Percentiles rank a stretch among this genome's conserved stretches.
phyloP scores from a whole-genome alignment of 2,888 invertebrate genomes.

The Julus scandinavius region DNA sequence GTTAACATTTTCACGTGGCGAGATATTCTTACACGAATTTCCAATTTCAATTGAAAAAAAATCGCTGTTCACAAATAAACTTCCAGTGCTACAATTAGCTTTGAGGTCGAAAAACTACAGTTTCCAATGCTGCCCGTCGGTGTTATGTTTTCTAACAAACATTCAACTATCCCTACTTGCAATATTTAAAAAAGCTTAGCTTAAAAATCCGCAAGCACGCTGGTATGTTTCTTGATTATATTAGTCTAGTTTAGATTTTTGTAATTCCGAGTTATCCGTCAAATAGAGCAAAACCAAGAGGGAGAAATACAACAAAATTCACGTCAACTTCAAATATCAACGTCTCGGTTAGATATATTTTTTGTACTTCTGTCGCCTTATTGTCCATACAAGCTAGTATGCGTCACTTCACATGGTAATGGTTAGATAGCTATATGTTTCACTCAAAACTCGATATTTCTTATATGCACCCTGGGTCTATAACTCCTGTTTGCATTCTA shows the following conservation, averaged over 20 bases:
- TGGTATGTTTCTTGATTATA: too few relatives aligned
- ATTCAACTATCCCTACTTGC: too few relatives aligned
- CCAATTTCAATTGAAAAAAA: not conserved
- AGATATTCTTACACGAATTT: not conserved
- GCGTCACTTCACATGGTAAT: not conserved
- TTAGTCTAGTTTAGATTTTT: too few relatives aligned
- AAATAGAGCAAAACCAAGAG: not conserved
- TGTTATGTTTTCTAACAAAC: too few relatives aligned
- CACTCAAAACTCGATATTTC: not conserved
- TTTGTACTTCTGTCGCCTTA: not conserved
- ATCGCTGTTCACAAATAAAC: not conserved
- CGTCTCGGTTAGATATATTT: not conserved
- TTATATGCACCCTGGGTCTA: not conserved
- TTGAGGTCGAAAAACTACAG: not conserved
- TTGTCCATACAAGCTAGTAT: not conserved
- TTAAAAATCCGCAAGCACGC: too few relatives aligned
- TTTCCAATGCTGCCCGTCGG: too few relatives aligned
- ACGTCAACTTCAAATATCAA: not conserved
- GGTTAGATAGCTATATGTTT: not conserved
- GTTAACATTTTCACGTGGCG: not conserved
- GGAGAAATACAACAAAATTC: not conserved
- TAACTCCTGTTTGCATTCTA: not conserved
- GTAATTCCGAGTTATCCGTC: not conserved
- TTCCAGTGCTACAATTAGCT: slow-evolving; percentile 8
- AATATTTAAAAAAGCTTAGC: too few relatives aligned